Evolutionary conservation across 2,797 vertebrate genomes (phyloP).

Genomic region (Pseudotriccus pelzelni): DNA sequence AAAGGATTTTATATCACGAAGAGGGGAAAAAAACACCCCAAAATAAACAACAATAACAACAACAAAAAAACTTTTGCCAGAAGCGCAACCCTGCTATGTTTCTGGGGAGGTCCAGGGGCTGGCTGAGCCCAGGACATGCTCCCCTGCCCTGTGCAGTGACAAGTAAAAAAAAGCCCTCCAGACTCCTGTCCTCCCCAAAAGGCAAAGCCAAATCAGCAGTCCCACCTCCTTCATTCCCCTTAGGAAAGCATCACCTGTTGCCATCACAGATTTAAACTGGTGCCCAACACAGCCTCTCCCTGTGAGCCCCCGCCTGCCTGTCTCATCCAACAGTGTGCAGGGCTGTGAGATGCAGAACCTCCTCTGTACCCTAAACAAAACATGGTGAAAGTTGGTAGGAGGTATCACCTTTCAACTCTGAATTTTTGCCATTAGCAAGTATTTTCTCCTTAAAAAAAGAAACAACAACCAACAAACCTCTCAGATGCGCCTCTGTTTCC

Average conservation of each 20-base stretch:
- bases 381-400: background rate
- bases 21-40: rapidly evolving
- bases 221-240: background rate
- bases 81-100: background rate
- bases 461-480: background rate
- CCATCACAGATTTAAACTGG: background rate
- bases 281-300: rapidly evolving
- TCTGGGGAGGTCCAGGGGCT: background rate
- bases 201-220: background rate
- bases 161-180: background rate
- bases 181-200: background rate
- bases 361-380: background rate
- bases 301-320: background rate
- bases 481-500: background rate
- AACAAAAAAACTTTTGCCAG: background rate
- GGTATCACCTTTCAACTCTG: background rate
- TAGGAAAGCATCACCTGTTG: background rate
- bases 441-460: background rate
- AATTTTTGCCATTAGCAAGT: background rate
- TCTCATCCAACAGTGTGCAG: rapidly evolving
- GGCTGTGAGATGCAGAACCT: rapidly evolving
- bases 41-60: rapidly evolving
- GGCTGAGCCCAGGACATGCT: rapidly evolving
- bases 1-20: background rate
- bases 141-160: rapidly evolving